phyloP scores from a whole-genome alignment of 2,888 invertebrate genomes.

The Netelia inedita region DNA sequence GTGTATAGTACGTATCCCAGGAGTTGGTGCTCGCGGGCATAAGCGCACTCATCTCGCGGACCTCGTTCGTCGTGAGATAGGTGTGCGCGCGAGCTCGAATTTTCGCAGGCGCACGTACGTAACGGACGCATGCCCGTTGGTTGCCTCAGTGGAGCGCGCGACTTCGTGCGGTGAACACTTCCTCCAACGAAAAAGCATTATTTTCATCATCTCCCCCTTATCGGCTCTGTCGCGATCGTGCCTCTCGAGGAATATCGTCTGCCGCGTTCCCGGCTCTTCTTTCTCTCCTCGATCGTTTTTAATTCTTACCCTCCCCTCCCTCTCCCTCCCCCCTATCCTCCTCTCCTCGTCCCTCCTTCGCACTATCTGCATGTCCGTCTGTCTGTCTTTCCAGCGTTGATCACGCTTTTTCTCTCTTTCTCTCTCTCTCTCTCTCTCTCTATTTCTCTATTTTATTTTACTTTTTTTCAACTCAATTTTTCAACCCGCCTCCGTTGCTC shows the following conservation, averaged over 20 bases:
- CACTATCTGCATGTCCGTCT: not conserved
- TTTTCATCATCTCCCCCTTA: conserved; percentile 54
- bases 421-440: not conserved
- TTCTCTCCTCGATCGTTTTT: conserved; percentile 1
- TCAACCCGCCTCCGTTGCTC: not conserved
- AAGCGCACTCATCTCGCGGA: not conserved
- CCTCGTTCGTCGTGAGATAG: conserved; percentile 20
- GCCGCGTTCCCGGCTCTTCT: conserved; percentile 24
- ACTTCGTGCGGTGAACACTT: conserved; percentile 78
- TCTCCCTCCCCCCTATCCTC: not conserved
- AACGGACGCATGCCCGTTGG: conserved; percentile 76
- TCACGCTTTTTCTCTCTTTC: not conserved
- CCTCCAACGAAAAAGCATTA: conserved; percentile 55
- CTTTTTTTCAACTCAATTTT: not conserved
- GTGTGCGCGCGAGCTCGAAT: conserved; percentile 69
- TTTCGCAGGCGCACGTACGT: conserved; percentile 69
- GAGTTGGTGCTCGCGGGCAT: conserved; percentile 33
- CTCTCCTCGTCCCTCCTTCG: not conserved
- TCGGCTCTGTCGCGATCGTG: conserved; percentile 59
- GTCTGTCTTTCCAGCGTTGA: not conserved
- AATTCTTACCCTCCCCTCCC: conserved; percentile 1
- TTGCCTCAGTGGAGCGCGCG: conserved; percentile 80
- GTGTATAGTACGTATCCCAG: conserved; percentile 38
- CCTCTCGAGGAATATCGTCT: conserved; percentile 59
- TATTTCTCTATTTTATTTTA: not conserved